Conservation (phyloP, 2,888 invertebrate genomes). For the Leucoptera coffeella region DNA sequence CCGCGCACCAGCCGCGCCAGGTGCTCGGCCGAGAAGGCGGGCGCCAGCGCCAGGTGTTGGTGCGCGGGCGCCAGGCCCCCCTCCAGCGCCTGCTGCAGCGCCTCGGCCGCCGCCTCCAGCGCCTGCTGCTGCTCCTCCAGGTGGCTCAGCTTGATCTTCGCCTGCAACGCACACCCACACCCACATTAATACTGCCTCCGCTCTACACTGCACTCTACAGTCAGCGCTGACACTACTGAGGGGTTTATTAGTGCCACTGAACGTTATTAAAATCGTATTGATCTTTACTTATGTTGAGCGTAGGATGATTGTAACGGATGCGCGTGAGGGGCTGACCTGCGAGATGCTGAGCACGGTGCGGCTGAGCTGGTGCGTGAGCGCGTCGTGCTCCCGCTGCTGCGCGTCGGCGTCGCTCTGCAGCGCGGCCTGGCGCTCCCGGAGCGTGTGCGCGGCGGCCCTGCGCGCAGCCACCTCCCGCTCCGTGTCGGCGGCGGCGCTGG, state of each 20-base stretch:
- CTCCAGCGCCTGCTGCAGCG: constrained; percentile 65
- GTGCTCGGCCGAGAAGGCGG: constrained; percentile 11
- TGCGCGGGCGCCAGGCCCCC: constrained; percentile 49
- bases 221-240: background rate
- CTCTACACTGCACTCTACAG: background rate
- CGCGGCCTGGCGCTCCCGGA: constrained; percentile 72
- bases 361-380: constrained; percentile 65
- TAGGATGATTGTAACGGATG: background rate
- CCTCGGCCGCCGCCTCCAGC: constrained; percentile 67
- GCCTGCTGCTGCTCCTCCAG: constrained; percentile 79
- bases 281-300: too few relatives aligned
- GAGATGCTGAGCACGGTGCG: constrained; percentile 80
- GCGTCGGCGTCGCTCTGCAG: constrained; percentile 59
- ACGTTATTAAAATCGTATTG: too few relatives aligned
- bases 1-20: constrained; percentile 13
- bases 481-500: constrained; percentile 73
- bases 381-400: constrained; percentile 13
- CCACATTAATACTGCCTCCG: background rate
- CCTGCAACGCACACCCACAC: constrained; percentile 36
- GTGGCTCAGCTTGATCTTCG: constrained; percentile 80
- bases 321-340: constrained; percentile 59
- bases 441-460: constrained; percentile 67
- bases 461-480: constrained; percentile 78
- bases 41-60: constrained; percentile 13
- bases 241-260: too few relatives aligned